phyloP scores from a whole-genome alignment of 2,797 vertebrate genomes.

The Oophaga sylvatica region DNA sequence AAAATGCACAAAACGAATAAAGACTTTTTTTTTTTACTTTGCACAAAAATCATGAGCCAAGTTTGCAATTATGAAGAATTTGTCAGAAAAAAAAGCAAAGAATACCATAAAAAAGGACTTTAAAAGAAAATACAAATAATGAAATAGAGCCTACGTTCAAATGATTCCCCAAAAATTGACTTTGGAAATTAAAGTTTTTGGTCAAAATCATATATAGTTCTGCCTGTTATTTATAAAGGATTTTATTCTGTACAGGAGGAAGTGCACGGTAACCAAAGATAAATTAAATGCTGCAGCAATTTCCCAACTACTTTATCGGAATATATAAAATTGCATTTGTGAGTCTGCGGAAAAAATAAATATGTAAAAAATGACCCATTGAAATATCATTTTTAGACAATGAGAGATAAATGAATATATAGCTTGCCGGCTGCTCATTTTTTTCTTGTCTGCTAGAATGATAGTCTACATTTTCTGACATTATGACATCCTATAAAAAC shows the following conservation, averaged over 20 bases:
- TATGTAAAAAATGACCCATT: slow-evolving; percentile 54
- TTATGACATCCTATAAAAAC: slow-evolving; percentile 59
- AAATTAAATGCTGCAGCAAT: slow-evolving; percentile 33
- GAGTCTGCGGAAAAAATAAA: slow-evolving; percentile 36
- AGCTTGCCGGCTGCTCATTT: slow-evolving; percentile 25
- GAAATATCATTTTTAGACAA: slow-evolving; percentile 49
- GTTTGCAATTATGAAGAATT: no score
- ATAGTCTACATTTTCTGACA: slow-evolving; percentile 54
- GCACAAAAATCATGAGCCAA: no score
- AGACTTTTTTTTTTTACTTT: no score
- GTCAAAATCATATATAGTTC: neutral
- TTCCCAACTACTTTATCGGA: slow-evolving; percentile 24
- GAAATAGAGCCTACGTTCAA: neutral
- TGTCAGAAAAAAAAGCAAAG: no score
- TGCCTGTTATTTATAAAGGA: neutral
- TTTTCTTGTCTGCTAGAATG: slow-evolving; percentile 41
- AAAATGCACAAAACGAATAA: no score
- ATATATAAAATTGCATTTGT: slow-evolving; percentile 46
- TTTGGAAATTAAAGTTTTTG: slow-evolving; percentile 1
- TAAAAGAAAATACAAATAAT: no score
- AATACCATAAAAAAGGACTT: no score
- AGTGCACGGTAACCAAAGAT: slow-evolving; percentile 17
- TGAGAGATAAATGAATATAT: slow-evolving; percentile 43
- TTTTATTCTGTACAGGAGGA: slow-evolving; percentile 10
- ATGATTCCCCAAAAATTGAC: neutral